These are phyloP conservation scores for Aspidapion aeneum DNA, from an alignment of 2,888 invertebrate genomes.

Conservation along the genomic window DNA sequence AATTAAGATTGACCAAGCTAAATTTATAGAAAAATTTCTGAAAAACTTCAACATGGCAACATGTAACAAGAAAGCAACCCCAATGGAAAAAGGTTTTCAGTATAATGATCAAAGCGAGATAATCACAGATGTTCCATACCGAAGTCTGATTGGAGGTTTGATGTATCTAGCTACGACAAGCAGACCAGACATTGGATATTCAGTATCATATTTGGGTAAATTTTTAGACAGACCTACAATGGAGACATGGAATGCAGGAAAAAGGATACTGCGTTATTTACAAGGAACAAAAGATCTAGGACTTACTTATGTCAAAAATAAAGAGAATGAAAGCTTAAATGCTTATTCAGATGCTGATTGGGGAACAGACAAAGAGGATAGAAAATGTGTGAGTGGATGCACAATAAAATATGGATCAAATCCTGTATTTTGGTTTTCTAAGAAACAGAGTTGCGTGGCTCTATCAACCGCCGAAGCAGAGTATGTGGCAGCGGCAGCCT, in stretches of 20 bases:
- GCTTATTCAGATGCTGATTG: conserved; percentile 24
- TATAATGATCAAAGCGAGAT: conserved; percentile 6
- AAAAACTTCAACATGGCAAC: conserved; percentile 19
- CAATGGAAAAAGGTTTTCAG: conserved; percentile 23
- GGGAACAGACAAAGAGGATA: conserved; percentile 16
- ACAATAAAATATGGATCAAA: conserved; percentile 21
- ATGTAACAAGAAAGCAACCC: conserved; percentile 15
- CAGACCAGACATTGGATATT: conserved; percentile 25
- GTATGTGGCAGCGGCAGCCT: conserved; percentile 5
- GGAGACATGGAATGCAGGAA: conserved; percentile 23
- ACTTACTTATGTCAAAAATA: neutral
- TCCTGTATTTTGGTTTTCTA: conserved; percentile 15
- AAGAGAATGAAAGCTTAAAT: neutral
- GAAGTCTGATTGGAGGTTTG: conserved; percentile 26
- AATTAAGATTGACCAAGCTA: conserved; percentile 18
- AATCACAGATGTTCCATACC: conserved; percentile 10
- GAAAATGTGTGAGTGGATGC: conserved; percentile 24
- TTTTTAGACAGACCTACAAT: conserved; percentile 23
- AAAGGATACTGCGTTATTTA: conserved; percentile 25
- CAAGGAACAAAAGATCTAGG: conserved; percentile 18
- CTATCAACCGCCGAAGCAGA: conserved; percentile 11
- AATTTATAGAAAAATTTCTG: conserved; percentile 22
- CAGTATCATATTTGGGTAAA: conserved; percentile 25
- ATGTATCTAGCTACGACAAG: too few species aligned
- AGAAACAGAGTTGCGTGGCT: conserved; percentile 11